Conservation (phyloP, 2,888 invertebrate species). For the Brassicogethes aeneus region DNA sequence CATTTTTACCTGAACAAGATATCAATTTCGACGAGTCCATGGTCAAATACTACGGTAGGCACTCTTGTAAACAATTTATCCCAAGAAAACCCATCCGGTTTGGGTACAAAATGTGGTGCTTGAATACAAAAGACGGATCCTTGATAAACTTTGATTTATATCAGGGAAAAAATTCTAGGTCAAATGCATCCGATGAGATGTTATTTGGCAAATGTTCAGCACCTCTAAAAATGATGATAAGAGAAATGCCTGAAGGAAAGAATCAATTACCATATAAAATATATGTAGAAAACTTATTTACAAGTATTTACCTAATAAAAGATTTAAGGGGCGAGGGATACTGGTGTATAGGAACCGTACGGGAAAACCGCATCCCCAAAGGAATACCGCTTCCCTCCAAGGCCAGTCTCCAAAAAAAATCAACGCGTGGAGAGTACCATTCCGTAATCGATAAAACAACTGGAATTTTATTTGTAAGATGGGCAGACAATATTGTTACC, state of each 20-base stretch:
- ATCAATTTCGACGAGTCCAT: constrained; percentile 24
- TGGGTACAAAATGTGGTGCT: constrained; percentile 27
- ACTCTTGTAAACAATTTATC: constrained; percentile 27
- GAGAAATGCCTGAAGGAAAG: constrained; percentile 8
- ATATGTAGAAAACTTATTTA: constrained; percentile 25
- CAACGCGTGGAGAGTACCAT: constrained; percentile 5
- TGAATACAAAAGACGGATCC: constrained; percentile 24
- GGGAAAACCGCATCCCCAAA: constrained; percentile 15
- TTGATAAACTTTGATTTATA: constrained; percentile 29
- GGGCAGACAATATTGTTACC: constrained; percentile 19
- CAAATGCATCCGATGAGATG: constrained; percentile 2
- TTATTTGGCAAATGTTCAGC: constrained; percentile 11
- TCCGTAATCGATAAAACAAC: constrained; percentile 10
- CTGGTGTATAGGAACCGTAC: constrained; percentile 20
- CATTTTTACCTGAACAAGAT: constrained; percentile 14
- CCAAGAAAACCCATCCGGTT: constrained; percentile 29
- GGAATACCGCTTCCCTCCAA: constrained; percentile 9
- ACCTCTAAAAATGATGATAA: constrained; percentile 12
- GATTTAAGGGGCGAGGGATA: constrained; percentile 16
- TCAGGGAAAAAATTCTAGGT: constrained; percentile 19
- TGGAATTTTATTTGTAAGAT: constrained; percentile 16
- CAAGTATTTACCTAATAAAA: constrained; percentile 17
- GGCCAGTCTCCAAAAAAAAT: constrained; percentile 6
- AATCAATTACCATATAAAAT: constrained; percentile 17
- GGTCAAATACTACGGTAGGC: constrained; percentile 25